Base-by-base conservation (phyloP, 2,113 vertebrate genomes). In the Centropus unirufus region DNA sequence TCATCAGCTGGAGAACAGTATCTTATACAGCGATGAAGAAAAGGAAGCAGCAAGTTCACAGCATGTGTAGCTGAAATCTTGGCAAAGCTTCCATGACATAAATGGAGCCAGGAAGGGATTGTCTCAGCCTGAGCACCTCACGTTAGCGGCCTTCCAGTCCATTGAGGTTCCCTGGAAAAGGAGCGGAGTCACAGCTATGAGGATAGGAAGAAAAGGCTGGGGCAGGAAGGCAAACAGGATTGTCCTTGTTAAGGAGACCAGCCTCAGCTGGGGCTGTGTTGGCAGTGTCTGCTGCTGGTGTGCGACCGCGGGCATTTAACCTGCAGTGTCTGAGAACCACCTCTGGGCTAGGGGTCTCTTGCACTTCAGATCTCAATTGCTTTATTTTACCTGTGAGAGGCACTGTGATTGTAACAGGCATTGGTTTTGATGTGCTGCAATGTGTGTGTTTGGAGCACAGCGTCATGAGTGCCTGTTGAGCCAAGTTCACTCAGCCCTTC, bases 121-220 rank as follows among this genome's bases (percentile, higher is more conserved):
- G 21, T 21, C 66, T 20, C 0, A 0, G 40, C 29, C 7, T 0
- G 12, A 58, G 39, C 63, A 3, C 14, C 40, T 23, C 1, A 1
- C 18, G 14, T 3, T 10, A 24, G 64, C 75, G 59, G 49, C 55
- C 11, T 11, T 12, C 47, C 36, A 21, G 13, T 11, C 57, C 11
- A 0, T 2, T 21, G 18, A 6, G n/a, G 11, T 8, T 6, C 15
- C 0, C 32, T 14, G 67, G 34, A 19, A 4, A 5, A 27, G 77
- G 57, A 32, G 11, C 32, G 34, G 30, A 21, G 30, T 23, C 39
- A 5, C 47, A 24, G 51, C 44, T 21, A 12, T 5, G 12, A 6
- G 55, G 20, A 2, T 1, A 0, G 5, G n/a, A 30, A 4, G 51
- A 24, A 32, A 16, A 12, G 30, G 3, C 34, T 7, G 61, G 4